phyloP scores from a whole-genome alignment of 2,888 invertebrate genomes.

The Congeria kusceri region DNA sequence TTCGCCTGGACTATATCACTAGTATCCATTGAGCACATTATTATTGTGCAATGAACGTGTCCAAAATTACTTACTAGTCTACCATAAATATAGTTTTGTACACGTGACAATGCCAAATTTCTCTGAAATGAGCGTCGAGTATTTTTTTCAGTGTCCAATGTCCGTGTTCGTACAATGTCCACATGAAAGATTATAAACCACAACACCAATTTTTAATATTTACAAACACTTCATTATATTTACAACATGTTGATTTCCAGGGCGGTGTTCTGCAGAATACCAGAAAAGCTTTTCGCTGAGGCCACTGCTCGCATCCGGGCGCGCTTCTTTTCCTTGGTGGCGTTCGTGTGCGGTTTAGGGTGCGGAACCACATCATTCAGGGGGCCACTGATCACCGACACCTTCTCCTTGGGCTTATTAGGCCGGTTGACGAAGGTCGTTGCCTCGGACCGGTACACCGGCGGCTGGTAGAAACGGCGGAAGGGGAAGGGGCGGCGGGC shows the following conservation, averaged over 20 bases:
- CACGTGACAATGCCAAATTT: no score
- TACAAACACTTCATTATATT: no score
- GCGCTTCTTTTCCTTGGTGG: slow-evolving; percentile 18
- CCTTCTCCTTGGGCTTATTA: background rate
- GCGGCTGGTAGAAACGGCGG: background rate
- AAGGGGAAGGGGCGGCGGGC: background rate
- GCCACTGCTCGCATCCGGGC: slow-evolving; percentile 22
- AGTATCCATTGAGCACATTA: no score
- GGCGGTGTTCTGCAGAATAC: slow-evolving; percentile 36
- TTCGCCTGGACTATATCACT: no score
- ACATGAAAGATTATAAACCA: no score
- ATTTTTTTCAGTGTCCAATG: no score
- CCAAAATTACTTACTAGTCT: no score
- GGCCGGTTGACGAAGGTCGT: slow-evolving; percentile 10
- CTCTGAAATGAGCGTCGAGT: no score
- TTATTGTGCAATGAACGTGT: no score
- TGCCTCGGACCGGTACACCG: background rate
- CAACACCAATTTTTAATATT: no score
- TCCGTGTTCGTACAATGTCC: no score
- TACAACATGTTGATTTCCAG: slow-evolving; percentile 15
- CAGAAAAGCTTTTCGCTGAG: slow-evolving; percentile 45
- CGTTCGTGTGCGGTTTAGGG: slow-evolving; percentile 24
- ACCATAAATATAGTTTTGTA: no score
- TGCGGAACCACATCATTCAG: slow-evolving; percentile 31
- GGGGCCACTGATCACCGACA: slow-evolving; percentile 13